Conservation (phyloP, 2,113 vertebrate species). For the Myrmophylax atrothorax region DNA sequence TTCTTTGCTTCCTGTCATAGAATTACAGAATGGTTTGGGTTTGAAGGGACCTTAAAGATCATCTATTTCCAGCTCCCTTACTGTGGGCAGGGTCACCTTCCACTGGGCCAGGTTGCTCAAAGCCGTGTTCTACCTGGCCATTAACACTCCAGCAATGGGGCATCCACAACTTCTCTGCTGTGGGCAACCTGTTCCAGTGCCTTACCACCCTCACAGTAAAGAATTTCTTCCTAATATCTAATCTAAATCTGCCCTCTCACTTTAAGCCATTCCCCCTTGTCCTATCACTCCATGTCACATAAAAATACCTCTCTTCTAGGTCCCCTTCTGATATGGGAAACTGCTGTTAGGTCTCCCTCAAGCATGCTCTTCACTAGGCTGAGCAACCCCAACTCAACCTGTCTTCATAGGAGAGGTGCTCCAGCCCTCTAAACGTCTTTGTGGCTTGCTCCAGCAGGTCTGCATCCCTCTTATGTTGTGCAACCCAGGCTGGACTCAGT, state of each 20-base stretch:
- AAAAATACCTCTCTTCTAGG: background rate
- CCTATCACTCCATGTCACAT: background rate
- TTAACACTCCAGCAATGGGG: background rate
- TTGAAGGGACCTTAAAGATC: background rate
- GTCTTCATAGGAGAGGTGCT: background rate
- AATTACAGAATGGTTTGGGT: background rate
- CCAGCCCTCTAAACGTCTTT: background rate
- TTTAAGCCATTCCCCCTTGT: background rate
- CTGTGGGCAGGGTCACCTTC: background rate
- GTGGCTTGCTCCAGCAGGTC: background rate
- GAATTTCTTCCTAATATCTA: background rate
- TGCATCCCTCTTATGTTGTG: background rate
- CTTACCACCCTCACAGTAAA: background rate
- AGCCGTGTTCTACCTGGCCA: background rate
- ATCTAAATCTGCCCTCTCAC: background rate
- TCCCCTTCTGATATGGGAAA: background rate
- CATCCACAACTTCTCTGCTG: background rate
- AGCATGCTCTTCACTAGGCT: background rate
- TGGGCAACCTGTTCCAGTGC: background rate
- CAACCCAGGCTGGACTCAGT: background rate
- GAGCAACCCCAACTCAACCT: background rate
- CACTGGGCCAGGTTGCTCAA: background rate
- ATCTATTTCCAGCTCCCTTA: background rate
- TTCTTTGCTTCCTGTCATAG: background rate
- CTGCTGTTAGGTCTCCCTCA: background rate